Conservation (phyloP, 92 coral and sea anemone genomes). For the Siderastrea siderea region DNA sequence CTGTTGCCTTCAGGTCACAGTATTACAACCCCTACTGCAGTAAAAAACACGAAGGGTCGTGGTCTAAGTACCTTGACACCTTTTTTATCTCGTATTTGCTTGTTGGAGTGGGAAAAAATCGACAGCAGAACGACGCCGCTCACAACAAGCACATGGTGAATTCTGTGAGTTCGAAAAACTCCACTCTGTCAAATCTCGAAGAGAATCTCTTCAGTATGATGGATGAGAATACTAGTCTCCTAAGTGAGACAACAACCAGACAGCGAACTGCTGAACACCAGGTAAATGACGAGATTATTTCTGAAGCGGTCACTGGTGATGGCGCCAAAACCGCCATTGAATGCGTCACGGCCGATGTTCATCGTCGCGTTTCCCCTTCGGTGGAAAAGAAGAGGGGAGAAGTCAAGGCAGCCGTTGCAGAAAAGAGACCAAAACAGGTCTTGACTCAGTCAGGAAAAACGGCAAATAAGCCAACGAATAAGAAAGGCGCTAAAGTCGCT, state of each 20-base stretch:
- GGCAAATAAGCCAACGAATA: background rate
- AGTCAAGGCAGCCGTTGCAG: background rate
- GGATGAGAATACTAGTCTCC: background rate
- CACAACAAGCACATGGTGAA: background rate
- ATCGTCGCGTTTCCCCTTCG: background rate
- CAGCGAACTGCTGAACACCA: background rate
- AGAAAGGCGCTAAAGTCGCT: background rate
- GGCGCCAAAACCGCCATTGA: background rate
- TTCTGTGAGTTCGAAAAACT: background rate
- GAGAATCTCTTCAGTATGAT: background rate
- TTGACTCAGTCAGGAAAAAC: background rate
- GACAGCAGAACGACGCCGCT: background rate
- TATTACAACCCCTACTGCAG: background rate
- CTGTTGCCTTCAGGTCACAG: background rate
- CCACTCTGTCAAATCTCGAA: background rate
- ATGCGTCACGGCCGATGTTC: background rate
- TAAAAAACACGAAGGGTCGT: background rate
- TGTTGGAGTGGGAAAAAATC: background rate
- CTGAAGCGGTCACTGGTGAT: background rate
- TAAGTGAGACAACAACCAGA: background rate
- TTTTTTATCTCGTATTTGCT: background rate
- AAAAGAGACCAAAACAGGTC: background rate
- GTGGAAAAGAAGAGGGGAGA: background rate
- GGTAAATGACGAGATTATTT: background rate
- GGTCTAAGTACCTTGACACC: constrained; percentile 3